Percentiles rank a stretch among this genome's conserved stretches.
Evolutionary conservation across 1,140 invertebrate genomes (phyloP).

Genomic region (Palaemon carinicauda): DNA sequence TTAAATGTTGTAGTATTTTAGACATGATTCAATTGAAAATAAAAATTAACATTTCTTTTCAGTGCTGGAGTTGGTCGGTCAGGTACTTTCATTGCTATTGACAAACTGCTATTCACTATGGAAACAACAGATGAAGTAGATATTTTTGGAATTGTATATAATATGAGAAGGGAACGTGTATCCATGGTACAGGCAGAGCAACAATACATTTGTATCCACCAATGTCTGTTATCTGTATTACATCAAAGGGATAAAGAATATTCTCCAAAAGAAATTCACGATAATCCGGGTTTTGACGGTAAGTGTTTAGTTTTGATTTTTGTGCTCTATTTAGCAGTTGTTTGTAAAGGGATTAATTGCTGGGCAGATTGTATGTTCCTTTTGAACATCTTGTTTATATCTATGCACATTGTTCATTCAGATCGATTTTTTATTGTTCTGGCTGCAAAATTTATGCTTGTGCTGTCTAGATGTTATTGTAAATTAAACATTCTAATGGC

Average conservation of each 20-base stretch:
- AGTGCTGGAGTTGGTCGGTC: conserved; percentile 85
- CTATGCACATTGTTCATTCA: too few species aligned
- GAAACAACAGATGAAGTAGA: conserved; percentile 78
- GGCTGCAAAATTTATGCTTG: too few species aligned
- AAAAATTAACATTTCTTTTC: neutral
- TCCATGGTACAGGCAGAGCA: conserved; percentile 89
- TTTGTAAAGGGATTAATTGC: too few species aligned
- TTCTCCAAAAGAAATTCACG: conserved; percentile 76
- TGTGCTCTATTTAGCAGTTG: too few species aligned
- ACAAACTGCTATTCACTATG: conserved; percentile 75
- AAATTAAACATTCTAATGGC: too few species aligned
- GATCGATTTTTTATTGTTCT: too few species aligned
- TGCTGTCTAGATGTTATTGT: too few species aligned
- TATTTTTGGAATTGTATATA: conserved; percentile 95
- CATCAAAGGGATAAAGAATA: conserved; percentile 85
- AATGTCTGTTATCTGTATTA: conserved; percentile 90
- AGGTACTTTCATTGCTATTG: conserved; percentile 93
- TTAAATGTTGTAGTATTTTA: too few species aligned
- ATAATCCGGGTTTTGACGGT: conserved; percentile 94
- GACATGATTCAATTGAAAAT: neutral
- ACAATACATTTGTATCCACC: conserved; percentile 62
- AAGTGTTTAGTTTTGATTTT: neutral
- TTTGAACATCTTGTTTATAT: too few species aligned
- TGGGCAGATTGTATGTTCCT: too few species aligned
- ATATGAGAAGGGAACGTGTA: conserved; percentile 94